Base-by-base conservation (phyloP, 2,888 invertebrate genomes). In the Archips crataeganus region DNA sequence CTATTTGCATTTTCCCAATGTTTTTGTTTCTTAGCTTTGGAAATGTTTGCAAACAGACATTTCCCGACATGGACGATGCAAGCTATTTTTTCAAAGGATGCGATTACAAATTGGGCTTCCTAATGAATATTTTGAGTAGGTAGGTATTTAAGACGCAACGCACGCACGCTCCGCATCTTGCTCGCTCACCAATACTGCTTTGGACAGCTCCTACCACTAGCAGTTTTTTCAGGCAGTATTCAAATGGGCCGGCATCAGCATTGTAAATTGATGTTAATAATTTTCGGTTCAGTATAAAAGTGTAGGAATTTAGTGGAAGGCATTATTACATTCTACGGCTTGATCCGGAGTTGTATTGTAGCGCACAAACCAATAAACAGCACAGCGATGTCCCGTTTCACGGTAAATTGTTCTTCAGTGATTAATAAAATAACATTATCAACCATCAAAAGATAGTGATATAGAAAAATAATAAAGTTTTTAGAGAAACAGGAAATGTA, bases 221-320 rank as follows among this genome's bases (percentile, higher is more conserved):
- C 71, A 80, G 79, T 3, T 39, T 23, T 23, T 85, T 83, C 80
- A 67, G 66, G 59, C 70, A 64, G 70, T 93, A 94, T 93, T 93
- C 91, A 92, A 93, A 92, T 91, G 81, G 90, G 87, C 82, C 92
- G 85, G 85, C 86, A 82, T 86, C 85, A 92, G 89, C 85, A 93
- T 92, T 93, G 92, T 89, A 90, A 92, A 93, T 94, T 88, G 84
- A 85, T 91, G 90, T 87, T 86, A 92, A 90, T 89, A 90, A 88
- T 90, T 91, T 91, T 92, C 83, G 85, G 86, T 82, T 86, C 84
- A 87, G 90, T 93, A 93, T 93, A 93, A 87, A 93, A 93, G 91
- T 89, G 92, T 91, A 85, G 77, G 86, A 79, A 80, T 85, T 85
- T 84, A 80, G 82, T 81, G 77, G 80, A 78, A 85, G 81, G 83